Evolutionary conservation across 2,797 vertebrate genomes (phyloP), one percentile per base, ranked within the genome.

Genomic region (Emys orbicularis): DNA sequence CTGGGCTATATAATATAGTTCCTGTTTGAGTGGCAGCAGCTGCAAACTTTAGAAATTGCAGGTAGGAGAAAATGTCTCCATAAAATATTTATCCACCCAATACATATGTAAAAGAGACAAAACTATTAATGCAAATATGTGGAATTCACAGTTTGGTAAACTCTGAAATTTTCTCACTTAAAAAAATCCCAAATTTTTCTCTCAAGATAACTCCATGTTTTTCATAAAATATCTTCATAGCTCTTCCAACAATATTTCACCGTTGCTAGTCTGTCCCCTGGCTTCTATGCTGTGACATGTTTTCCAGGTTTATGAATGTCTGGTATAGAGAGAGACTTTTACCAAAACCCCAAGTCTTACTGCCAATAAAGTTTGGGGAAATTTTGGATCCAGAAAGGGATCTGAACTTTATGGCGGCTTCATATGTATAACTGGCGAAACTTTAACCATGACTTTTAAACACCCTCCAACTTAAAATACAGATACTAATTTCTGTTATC

Each of bases 11-110:
- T 80, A 82, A 86, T 44, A 6, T 56, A 81, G 68, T 37, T 59
- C 31, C 82, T 79, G 31, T 80, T 96, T 86, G 57, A 19, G 25
- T 86, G 92, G 86, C 84, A 95, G 86, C 86, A 90, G 80, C 83
- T 88, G 11, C 56, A 89, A 84, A 52, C 3, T 77, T 89, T 88
- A 80, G 94, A 92, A 91, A 91, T 86, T 79, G 83, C 85, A 80
- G 29, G 13, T 16, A 81, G 83, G 68, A 52, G 18, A 72, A 59
- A 84, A 27, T 65, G 85, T 34, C 3, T 84, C 8, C 31, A 34
- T 15, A 25, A 74, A 93, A 10, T 52, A 91, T 27, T 9, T 13
- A 79, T 57, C 23, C 34, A 87, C 53, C 80, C 81, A 90, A n/a
- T 3, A 82, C 81, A 8, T 49, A 23, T 4, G 12, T 84, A 59